Conservation (phyloP, 2,797 vertebrate genomes). For the Enteromius argenteus region DNA sequence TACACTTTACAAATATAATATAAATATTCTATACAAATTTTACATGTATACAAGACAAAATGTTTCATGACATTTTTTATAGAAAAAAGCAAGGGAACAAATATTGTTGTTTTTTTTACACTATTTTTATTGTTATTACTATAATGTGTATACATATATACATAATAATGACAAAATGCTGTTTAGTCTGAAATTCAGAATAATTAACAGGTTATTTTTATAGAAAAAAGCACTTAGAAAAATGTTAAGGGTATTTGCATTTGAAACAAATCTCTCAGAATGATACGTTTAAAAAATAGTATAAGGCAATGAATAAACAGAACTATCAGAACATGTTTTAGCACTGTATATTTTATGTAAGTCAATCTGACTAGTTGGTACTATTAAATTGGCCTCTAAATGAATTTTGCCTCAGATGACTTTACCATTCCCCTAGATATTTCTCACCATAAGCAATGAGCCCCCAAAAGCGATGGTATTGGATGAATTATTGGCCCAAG, state of each 20-base stretch:
- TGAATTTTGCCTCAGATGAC: background rate
- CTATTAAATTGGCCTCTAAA: background rate
- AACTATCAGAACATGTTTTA: background rate
- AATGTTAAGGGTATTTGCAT: background rate
- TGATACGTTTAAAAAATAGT: background rate
- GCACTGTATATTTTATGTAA: background rate
- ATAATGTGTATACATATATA: background rate
- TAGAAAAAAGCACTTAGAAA: background rate
- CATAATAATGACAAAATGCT: background rate
- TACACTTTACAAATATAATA: background rate
- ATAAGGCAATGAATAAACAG: background rate
- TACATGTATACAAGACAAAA: background rate
- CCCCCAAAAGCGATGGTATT: slow-evolving; percentile 68
- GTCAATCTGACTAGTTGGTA: background rate
- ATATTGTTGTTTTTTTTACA: background rate
- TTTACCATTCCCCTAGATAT: slow-evolving; percentile 2
- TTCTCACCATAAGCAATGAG: slow-evolving; percentile 58
- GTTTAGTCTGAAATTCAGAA: background rate
- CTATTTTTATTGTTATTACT: background rate
- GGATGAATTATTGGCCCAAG: slow-evolving; percentile 65
- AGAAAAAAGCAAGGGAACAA: background rate
- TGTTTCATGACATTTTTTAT: no score
- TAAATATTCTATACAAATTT: background rate
- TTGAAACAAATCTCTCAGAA: background rate
- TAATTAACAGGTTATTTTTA: background rate